Evolutionary conservation across 2,113 vertebrate species (phyloP), one percentile per base, ranked within the genome.

Genomic region (Recurvirostra avosetta): DNA sequence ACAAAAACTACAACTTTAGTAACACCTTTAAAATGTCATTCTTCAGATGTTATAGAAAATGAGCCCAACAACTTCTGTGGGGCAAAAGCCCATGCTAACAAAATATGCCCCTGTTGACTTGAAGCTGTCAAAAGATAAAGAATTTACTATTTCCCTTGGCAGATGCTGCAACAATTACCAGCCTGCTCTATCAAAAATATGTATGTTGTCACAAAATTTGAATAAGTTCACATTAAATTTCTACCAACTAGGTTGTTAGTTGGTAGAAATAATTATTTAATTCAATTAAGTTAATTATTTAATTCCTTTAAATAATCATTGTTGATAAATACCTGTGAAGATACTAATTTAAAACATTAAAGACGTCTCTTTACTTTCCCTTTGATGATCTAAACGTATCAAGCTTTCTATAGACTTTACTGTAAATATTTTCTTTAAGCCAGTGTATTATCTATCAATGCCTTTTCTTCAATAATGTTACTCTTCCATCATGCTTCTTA

Each of bases 81-180:
- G 15, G 16, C 34, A 89, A 75, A 86, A 58, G 25, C 16, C 5
- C 29, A 15, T 0, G 0, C 4, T 45, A 45, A 77, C 2, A 53
- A 70, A 53, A 47, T 74, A 29, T 22, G 12, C 25, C 5, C 18
- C 47, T 59, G 14, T 59, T 86, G 50, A 71, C 11, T 53, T 68
- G 29, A 55, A 89, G 27, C 11, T 63, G 38, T 40, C 10, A 59
- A 76, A 76, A 88, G 6, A 8, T 25, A 68, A 83, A 77, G 45
- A 65, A 29, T 65, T 86, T 88, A 4, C 5, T 58, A 25, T 43
- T 55, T 94, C 7, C 8, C 6, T 61, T 68, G 12, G 22, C 23
- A 86, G 19, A 55, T 50, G 10, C 27, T 83, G 5, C 38, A 89
- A 50, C 3, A 86, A 26, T 55, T 79, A 29, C 7, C 19, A 66